Conservation (phyloP, 2,113 vertebrate genomes). For the Gopherus flavomarginatus region DNA sequence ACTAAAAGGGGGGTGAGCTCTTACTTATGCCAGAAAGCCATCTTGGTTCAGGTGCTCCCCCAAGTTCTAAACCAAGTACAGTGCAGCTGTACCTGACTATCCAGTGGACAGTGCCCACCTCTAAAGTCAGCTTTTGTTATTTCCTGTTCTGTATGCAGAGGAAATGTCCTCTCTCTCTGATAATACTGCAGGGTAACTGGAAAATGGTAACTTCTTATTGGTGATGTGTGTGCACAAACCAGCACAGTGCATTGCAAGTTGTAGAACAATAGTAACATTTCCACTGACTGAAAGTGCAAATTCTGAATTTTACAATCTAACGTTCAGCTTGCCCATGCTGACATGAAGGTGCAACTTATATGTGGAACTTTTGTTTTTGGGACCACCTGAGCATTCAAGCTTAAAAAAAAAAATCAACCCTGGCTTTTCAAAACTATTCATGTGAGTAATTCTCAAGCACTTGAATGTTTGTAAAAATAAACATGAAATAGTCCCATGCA, state of each 20-base stretch:
- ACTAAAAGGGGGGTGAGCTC: background rate
- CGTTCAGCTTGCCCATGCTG: rapidly evolving
- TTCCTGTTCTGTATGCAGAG: rapidly evolving
- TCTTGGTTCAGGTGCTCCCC: background rate
- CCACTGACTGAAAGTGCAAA: rapidly evolving
- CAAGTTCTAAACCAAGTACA: rapidly evolving
- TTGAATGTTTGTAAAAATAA: rapidly evolving
- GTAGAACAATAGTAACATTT: rapidly evolving
- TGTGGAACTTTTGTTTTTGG: rapidly evolving
- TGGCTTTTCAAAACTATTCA: rapidly evolving
- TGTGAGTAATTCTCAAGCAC: rapidly evolving
- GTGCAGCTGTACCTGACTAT: background rate
- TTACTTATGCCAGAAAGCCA: background rate
- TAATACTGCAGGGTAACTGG: too few relatives aligned
- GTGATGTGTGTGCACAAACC: rapidly evolving
- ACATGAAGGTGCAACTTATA: background rate
- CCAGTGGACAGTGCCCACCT: background rate
- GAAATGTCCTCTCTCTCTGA: rapidly evolving
- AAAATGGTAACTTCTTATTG: background rate
- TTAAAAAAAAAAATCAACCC: too few relatives aligned
- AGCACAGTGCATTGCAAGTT: background rate
- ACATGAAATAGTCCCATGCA: rapidly evolving
- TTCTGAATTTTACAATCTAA: rapidly evolving
- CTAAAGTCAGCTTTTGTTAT: background rate
- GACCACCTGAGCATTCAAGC: rapidly evolving